Evolutionary conservation across 1,140 invertebrate genomes (phyloP).

Genomic region (Elymnias hypermnestra): DNA sequence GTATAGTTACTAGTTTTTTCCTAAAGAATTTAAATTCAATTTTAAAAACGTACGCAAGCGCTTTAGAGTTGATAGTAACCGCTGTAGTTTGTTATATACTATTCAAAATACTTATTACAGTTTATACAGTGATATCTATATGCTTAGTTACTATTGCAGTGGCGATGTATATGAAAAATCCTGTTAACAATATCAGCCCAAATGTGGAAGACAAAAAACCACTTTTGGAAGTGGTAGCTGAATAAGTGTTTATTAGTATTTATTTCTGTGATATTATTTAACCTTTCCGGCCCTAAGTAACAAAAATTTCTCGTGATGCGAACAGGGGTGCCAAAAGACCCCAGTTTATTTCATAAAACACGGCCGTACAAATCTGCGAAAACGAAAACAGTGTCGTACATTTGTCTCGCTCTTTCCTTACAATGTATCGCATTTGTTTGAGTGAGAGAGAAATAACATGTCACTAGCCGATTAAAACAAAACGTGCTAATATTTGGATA

Average conservation of each 20-base stretch:
- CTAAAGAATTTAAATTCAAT: conserved; percentile 96
- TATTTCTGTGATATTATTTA: background rate
- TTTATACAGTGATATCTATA: conserved; percentile 90
- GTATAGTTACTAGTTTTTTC: conserved; percentile 96
- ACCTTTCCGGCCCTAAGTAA: no score
- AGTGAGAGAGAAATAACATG: no score
- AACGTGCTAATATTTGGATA: no score
- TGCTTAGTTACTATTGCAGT: conserved; percentile 89
- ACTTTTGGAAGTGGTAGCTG: conserved; percentile 47
- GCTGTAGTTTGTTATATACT: conserved; percentile 93
- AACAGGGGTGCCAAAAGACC: no score
- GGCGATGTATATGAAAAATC: conserved; percentile 92
- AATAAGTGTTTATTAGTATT: conserved; percentile 1
- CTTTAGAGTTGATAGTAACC: conserved; percentile 93
- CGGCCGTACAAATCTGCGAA: no score
- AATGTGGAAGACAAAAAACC: conserved; percentile 51
- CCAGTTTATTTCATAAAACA: no score
- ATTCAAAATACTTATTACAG: conserved; percentile 90
- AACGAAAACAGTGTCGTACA: no score
- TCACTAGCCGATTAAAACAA: no score
- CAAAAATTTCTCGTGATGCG: no score
- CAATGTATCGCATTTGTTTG: no score
- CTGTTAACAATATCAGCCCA: conserved; percentile 79
- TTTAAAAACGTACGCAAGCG: conserved; percentile 96
- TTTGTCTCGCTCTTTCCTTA: no score